A percentile compares a stretch with the other conserved stretches of the same genome.
These are phyloP conservation scores for Spodoptera littoralis DNA, from an alignment of 2,888 invertebrate genomes.

Conservation along the genomic window DNA sequence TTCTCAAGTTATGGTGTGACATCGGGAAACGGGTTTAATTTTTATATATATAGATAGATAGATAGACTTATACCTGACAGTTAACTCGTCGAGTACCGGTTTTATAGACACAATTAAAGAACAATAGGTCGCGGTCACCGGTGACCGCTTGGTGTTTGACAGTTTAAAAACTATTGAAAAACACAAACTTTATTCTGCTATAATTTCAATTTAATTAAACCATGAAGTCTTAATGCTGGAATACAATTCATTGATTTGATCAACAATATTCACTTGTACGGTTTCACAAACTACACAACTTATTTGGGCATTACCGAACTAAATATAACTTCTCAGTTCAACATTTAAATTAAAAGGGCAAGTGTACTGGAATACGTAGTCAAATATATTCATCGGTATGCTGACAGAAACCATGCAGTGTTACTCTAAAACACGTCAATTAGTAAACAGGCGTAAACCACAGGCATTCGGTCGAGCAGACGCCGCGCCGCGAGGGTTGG, in stretches of 20 bases:
- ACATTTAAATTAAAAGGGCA: constrained; percentile 42
- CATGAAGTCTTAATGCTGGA: constrained; percentile 6
- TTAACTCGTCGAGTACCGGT: no score
- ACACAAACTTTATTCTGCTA: not conserved
- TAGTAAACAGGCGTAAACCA: constrained; percentile 80
- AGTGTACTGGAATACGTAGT: constrained; percentile 49
- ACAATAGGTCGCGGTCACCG: no score
- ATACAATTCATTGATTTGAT: constrained; percentile 26
- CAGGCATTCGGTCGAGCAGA: constrained; percentile 78
- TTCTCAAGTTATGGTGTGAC: no score
- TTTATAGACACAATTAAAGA: no score
- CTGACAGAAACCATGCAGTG: constrained; percentile 74
- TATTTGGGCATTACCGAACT: constrained; percentile 21
- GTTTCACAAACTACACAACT: constrained; percentile 22
- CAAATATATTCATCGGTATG: constrained; percentile 66
- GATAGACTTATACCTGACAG: no score
- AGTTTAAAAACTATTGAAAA: no score
- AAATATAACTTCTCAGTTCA: constrained; percentile 30
- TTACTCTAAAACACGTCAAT: constrained; percentile 84
- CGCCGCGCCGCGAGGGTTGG: constrained; percentile 72
- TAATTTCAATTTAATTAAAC: constrained; percentile 3
- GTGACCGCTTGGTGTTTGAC: no score
- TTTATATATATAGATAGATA: no score
- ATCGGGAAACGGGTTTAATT: no score
- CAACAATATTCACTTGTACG: constrained; percentile 30